phyloP scores from a whole-genome alignment of 2,797 vertebrate genomes.

The Microcaecilia unicolor region DNA sequence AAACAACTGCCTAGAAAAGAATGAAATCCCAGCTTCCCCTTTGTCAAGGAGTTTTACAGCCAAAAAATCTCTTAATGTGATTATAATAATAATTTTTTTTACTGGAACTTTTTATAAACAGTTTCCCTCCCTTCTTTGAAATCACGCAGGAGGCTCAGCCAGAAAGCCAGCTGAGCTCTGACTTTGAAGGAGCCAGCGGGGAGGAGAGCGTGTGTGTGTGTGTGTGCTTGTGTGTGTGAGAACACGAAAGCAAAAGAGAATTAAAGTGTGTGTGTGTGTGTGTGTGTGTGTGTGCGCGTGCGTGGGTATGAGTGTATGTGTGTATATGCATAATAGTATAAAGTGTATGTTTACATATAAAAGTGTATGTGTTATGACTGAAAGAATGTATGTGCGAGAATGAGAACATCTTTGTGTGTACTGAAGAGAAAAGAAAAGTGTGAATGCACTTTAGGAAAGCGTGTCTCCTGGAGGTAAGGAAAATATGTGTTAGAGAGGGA shows the following conservation, averaged over 20 bases:
- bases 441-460: too few relatives aligned
- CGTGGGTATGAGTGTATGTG: accelerated
- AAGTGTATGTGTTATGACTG: too few relatives aligned
- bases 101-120: conserved; percentile 39
- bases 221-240: background rate
- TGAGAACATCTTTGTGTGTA: accelerated
- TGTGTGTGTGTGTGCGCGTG: too few relatives aligned
- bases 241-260: background rate
- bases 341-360: too few relatives aligned
- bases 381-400: too few relatives aligned
- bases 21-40: background rate
- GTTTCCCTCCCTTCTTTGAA: conserved; percentile 48
- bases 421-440: too few relatives aligned
- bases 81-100: conserved; percentile 55
- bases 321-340: too few relatives aligned
- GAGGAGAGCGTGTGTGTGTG: background rate
- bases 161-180: conserved; percentile 31
- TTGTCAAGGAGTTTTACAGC: conserved; percentile 42
- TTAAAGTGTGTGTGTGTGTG: accelerated
- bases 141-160: conserved; percentile 24
- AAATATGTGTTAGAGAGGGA: too few relatives aligned
- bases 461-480: too few relatives aligned
- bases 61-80: conserved; percentile 51
- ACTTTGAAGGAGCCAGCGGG: conserved; percentile 12
- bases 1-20: conserved; percentile 14